These are phyloP conservation scores for Halictus rubicundus DNA, from an alignment of 1,140 invertebrate genomes.

Conservation along the genomic window DNA sequence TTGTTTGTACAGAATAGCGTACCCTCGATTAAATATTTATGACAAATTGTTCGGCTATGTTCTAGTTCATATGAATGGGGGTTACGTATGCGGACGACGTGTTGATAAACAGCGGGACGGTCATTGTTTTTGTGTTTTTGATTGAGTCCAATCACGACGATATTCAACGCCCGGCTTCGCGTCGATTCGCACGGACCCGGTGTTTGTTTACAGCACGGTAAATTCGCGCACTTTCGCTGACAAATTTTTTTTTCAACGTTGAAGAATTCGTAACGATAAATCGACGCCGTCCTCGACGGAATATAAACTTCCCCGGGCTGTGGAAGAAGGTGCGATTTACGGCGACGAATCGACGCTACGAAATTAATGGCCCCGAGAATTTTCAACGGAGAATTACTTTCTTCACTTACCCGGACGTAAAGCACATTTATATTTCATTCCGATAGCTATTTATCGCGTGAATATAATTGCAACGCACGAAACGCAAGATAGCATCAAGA, in stretches of 20 bases:
- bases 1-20: too few relatives aligned
- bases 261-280: slow-evolving; percentile 12
- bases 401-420: neutral
- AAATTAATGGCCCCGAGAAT: neutral
- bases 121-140: neutral
- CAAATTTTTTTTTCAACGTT: slow-evolving; percentile 1
- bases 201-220: neutral
- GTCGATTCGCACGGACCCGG: neutral
- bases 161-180: neutral
- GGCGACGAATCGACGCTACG: neutral
- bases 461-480: neutral
- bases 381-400: neutral
- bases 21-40: neutral
- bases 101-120: neutral
- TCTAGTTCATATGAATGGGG: neutral
- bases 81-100: neutral
- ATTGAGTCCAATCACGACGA: neutral
- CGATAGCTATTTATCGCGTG: neutral
- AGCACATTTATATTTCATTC: neutral
- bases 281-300: slow-evolving; percentile 2
- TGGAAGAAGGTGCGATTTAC: slow-evolving; percentile 16
- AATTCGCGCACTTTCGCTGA: neutral
- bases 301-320: neutral
- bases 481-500: too few relatives aligned
- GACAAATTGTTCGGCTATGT: neutral